These are phyloP conservation scores for Ceyx margarethae DNA, from an alignment of 2,113 vertebrate species.

Conservation along the genomic window DNA sequence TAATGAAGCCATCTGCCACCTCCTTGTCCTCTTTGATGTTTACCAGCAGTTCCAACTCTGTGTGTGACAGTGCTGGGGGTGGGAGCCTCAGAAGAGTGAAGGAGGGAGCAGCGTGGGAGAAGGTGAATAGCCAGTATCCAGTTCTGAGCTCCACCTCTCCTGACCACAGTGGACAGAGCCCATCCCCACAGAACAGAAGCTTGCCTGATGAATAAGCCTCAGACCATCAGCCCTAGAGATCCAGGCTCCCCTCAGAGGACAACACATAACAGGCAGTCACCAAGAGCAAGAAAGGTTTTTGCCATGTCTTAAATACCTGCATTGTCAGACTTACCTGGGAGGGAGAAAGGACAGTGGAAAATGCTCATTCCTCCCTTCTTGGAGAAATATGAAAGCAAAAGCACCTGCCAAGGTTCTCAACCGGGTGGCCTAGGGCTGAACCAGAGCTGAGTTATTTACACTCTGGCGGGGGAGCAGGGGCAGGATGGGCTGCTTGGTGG, in stretches of 20 bases:
- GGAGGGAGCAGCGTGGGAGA: accelerated
- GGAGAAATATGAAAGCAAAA: neutral
- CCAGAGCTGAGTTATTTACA: neutral
- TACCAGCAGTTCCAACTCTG: neutral
- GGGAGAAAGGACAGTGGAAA: neutral
- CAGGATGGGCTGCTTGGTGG: neutral
- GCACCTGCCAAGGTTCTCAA: neutral
- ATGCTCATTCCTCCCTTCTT: neutral
- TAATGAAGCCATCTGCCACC: neutral
- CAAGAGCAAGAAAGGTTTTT: neutral
- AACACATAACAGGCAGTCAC: neutral
- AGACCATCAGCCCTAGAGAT: neutral
- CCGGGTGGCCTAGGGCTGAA: accelerated
- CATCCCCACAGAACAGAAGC: no score
- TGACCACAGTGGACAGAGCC: neutral
- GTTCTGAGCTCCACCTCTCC: neutral
- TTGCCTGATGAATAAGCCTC: neutral
- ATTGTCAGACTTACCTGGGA: neutral
- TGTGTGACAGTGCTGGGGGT: accelerated
- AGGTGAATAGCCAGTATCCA: accelerated
- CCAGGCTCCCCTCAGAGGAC: neutral
- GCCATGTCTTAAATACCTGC: no score
- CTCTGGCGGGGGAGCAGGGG: accelerated
- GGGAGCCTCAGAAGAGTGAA: neutral
- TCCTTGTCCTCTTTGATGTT: constrained; percentile 19